These are phyloP conservation scores for Listronotus bonariensis DNA, from an alignment of 1,140 invertebrate species.

Conservation along the genomic window DNA sequence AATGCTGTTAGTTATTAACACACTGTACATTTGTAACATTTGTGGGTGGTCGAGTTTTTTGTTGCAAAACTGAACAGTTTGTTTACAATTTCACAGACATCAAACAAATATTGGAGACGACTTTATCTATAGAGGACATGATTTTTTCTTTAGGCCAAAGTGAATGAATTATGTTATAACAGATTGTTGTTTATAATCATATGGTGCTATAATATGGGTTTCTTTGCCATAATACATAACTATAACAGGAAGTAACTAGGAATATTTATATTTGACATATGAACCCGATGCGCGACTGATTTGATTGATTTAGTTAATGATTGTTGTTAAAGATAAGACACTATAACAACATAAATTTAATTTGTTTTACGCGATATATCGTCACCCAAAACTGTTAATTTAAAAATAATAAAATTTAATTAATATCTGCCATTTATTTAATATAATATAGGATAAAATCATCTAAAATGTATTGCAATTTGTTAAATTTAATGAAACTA, in stretches of 20 bases:
- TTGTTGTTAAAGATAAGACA: conserved; percentile 7
- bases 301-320: conserved; percentile 19
- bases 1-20: neutral
- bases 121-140: conserved; percentile 21
- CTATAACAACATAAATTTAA: conserved; percentile 1
- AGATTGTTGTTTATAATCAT: conserved; percentile 18
- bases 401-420: too few species aligned
- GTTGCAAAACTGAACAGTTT: neutral
- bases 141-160: conserved; percentile 1
- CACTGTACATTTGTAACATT: neutral
- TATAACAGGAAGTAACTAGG: conserved; percentile 19
- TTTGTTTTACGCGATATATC: neutral
- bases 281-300: conserved; percentile 5
- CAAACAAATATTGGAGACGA: conserved; percentile 9
- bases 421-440: too few species aligned
- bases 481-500: too few species aligned
- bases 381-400: too few species aligned
- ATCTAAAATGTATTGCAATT: too few species aligned
- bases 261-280: conserved; percentile 27
- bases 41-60: conserved; percentile 2
- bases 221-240: conserved; percentile 1
- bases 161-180: conserved; percentile 20
- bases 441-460: too few species aligned
- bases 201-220: conserved; percentile 11
- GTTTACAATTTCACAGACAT: conserved; percentile 9